Evolutionary conservation across 2,888 invertebrate species (phyloP), one percentile per base, ranked within the genome.

Genomic region (Arge pagana): DNA sequence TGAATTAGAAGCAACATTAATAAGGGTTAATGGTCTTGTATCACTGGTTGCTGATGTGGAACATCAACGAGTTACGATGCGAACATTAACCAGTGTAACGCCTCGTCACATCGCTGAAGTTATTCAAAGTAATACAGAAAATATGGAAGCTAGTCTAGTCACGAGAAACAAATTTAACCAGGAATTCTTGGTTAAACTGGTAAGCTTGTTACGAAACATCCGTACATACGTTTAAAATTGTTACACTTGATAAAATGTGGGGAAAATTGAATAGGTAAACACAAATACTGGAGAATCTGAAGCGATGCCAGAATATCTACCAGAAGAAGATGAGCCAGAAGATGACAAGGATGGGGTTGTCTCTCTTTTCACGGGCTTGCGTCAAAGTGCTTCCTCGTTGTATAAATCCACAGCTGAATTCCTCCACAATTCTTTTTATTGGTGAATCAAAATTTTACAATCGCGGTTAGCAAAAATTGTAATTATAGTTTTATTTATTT

Each of bases 61-160:
- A 60, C 77, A 77, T 62, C 77, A 77, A 40, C 65, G 78, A 50
- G 77, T 74, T 39, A 76, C 76, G n/a, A 77, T 78, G 71, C 70
- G 77, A 48, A 74, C 76, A n/a, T 59, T 77, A 48, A 68, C 61
- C 45, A 73, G 67, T 53, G 70, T 77, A 10, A 72, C 72, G 7
- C 69, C 77, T 1, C 72, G 72, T 58, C 73, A 71, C 62, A 74
- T 78, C 42, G 77, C 76, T 0, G 72, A 76, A 51, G 72, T 72
- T 28, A 76, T 78, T 50, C 64, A 64, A 35, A 69, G 70, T 52
- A 71, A 76, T 58, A 72, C 73, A 31, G 64, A 66, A 10, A 71
- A 65, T 37, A 74, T 78, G 74, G 72, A 75, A 54, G 76, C 77
- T 8, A 68, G 68, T 66, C 61, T 78, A 57, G 73, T 78, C 41